Conservation (phyloP, 2,113 vertebrate genomes). For the Crotalus viridis region DNA sequence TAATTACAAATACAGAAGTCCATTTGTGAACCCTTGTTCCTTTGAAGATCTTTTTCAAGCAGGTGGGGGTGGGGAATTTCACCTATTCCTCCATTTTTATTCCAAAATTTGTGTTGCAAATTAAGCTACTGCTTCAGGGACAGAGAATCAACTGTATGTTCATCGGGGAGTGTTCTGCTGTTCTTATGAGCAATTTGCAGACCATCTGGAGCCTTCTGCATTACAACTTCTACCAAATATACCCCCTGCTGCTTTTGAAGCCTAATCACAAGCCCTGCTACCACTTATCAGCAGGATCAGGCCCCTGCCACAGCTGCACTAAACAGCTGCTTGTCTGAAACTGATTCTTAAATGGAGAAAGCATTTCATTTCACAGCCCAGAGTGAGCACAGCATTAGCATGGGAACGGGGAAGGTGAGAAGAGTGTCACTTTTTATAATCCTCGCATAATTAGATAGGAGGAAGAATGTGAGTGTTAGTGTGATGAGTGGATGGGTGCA, state of each 20-base stretch:
- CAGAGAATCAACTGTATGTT: neutral
- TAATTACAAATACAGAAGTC: neutral
- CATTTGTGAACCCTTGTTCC: neutral
- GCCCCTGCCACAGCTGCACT: neutral
- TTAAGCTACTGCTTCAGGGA: neutral
- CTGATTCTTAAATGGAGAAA: neutral
- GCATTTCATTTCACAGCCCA: neutral
- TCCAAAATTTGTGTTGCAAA: neutral
- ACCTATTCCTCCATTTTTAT: neutral
- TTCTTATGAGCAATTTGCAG: neutral
- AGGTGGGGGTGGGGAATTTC: neutral
- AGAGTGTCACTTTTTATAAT: neutral
- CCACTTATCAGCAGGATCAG: neutral
- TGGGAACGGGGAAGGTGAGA: neutral
- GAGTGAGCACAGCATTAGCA: neutral
- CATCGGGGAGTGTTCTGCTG: too few species aligned
- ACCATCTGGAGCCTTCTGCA: neutral
- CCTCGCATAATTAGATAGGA: neutral
- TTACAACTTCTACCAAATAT: neutral
- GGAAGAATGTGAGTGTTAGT: neutral
- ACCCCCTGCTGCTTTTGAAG: neutral
- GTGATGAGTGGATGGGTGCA: neutral
- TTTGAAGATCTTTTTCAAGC: neutral
- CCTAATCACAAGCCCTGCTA: neutral
- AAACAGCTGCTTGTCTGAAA: neutral